Conservation (phyloP, 2,888 invertebrate genomes). For the Perithous albicinctus region DNA sequence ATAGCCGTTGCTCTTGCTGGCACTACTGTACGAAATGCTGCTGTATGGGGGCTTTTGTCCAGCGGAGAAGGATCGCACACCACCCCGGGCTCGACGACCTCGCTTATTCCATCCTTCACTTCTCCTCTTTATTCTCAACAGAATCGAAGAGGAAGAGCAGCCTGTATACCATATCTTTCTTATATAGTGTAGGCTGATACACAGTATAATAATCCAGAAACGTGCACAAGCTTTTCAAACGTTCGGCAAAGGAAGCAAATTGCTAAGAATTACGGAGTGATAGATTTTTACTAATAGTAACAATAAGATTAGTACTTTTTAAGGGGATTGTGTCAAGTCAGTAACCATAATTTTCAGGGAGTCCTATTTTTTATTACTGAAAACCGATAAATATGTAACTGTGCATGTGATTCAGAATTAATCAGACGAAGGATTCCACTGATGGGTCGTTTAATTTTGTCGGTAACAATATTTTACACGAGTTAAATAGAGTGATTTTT, state of each 20-base stretch:
- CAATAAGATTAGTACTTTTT: too few relatives aligned
- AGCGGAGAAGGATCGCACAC: conserved; percentile 39
- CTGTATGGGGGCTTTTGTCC: conserved; percentile 49
- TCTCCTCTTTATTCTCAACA: not conserved
- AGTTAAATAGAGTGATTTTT: too few relatives aligned
- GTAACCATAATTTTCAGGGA: too few relatives aligned
- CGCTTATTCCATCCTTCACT: conserved; percentile 19
- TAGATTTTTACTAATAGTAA: not conserved
- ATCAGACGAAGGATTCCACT: too few relatives aligned
- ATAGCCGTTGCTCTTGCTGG: conserved; percentile 70
- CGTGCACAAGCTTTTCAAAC: not conserved
- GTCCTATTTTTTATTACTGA: too few relatives aligned
- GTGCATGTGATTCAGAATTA: too few relatives aligned
- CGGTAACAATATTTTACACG: too few relatives aligned
- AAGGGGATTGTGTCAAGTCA: too few relatives aligned
- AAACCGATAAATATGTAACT: too few relatives aligned
- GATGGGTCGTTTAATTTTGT: too few relatives aligned
- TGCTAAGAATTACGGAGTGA: not conserved
- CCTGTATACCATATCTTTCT: not conserved
- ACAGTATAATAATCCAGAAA: not conserved
- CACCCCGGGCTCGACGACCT: conserved; percentile 31
- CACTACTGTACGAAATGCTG: conserved; percentile 3
- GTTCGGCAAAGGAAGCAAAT: not conserved
- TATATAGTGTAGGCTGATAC: not conserved
- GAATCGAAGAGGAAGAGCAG: not conserved